phyloP scores from a whole-genome alignment of 2,888 invertebrate species.

The Electrophaes corylata region DNA sequence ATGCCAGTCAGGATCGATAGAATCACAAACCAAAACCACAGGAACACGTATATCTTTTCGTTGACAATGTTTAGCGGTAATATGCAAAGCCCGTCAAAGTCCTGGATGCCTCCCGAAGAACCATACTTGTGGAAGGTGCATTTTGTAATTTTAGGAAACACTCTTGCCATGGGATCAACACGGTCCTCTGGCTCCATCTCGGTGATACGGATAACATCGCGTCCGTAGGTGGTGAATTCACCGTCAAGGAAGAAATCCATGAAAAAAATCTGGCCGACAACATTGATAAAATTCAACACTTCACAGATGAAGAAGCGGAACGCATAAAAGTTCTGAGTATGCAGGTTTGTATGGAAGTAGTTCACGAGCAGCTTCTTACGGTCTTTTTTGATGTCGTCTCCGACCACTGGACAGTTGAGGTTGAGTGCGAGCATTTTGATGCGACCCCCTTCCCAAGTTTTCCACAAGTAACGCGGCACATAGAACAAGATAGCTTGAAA shows the following conservation, averaged over 20 bases:
- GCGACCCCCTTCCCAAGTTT: constrained; percentile 96
- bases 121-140: constrained; percentile 98
- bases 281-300: constrained; percentile 94
- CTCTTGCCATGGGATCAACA: constrained; percentile 92
- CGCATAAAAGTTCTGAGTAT: constrained; percentile 95
- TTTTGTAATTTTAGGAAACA: constrained; percentile 96
- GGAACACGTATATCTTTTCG: constrained; percentile 96
- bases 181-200: constrained; percentile 95
- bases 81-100: constrained; percentile 96
- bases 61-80: constrained; percentile 96
- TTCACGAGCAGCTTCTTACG: constrained; percentile 94
- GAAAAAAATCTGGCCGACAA: constrained; percentile 95
- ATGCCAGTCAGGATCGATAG: constrained; percentile 92
- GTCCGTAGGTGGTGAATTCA: constrained; percentile 95
- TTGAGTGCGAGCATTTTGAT: constrained; percentile 96
- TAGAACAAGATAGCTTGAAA: constrained; percentile 96
- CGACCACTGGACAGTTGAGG: constrained; percentile 93
- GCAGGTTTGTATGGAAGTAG: constrained; percentile 91
- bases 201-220: constrained; percentile 94
- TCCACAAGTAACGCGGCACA: constrained; percentile 96
- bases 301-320: constrained; percentile 95
- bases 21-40: constrained; percentile 97
- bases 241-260: constrained; percentile 96
- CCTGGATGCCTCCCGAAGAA: constrained; percentile 95
- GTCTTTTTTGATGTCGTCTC: constrained; percentile 91